Evolutionary conservation across 2,113 vertebrate species (phyloP), one percentile per base, ranked within the genome.

Genomic region (Azemiops feae): DNA sequence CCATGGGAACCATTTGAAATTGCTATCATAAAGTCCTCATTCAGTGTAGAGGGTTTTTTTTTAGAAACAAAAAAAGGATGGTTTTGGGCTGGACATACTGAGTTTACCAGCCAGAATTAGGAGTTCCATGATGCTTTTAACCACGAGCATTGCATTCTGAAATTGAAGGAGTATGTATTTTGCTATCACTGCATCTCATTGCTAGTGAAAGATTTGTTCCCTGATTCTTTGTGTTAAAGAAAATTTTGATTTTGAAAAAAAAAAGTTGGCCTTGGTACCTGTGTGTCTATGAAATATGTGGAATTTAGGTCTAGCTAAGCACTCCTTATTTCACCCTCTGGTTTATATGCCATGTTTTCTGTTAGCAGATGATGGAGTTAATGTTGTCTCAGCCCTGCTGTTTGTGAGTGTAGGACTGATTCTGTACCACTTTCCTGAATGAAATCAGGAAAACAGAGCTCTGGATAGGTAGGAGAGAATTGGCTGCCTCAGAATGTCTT

Each of bases 381-480:
- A 93, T 93, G 85, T 92, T 96, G 85, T 87, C 95, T 95, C 92
- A 94, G 45, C 87, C 91, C 88, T 95, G 58, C 47, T 50, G 14
- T 92, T 95, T 94, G 1, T 94, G 91, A 93, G 93, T 91, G 91
- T 94, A 91, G 54, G 93, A 93, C 92, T 95, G 95, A 95, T 92
- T 85, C 89, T 58, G 92, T 95, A 90, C 91, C 89, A 92, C 81
- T 52, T 95, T 92, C 93, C 23, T 0, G 89, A 92, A 92, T 57
- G 34, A 55, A 47, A 22, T 92, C 64, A 64, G 30, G 74, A 23
- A 87, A 87, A 89, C 64, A 94, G 87, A 91, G 87, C 93, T 96
- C 95, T 91, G 92, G 93, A 94, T 94, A 92, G 94, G 53, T n/a
- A 95, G 92, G 92, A 94, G 93, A 96, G 88, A 94, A 94, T 91